Evolutionary conservation across 2,797 vertebrate genomes (phyloP).

Genomic region (Clarias laeviceps): DNA sequence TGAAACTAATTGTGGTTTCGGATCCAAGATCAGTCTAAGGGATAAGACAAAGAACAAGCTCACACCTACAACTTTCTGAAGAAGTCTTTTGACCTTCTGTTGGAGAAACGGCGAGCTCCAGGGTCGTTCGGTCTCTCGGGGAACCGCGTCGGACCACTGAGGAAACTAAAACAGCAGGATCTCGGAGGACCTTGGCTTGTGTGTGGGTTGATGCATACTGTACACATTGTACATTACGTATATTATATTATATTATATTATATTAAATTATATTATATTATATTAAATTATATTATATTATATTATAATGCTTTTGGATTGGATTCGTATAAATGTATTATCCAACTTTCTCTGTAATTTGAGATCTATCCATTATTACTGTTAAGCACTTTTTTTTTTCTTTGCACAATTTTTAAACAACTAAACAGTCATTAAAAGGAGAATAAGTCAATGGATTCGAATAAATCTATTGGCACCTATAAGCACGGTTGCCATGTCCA

Average conservation of each 20-base stretch:
- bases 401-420: neutral
- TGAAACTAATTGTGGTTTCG: neutral
- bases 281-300: no score
- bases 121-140: neutral
- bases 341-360: neutral
- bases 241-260: no score
- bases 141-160: neutral
- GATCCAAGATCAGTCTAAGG: neutral
- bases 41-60: neutral
- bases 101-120: neutral
- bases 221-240: neutral
- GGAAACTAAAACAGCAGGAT: neutral
- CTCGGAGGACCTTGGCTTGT: neutral
- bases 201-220: neutral
- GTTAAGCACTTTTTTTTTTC: no score
- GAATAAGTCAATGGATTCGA: neutral
- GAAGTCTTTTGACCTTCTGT: neutral
- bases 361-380: neutral
- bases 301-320: neutral
- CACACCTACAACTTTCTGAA: neutral
- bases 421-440: neutral
- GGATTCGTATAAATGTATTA: neutral
- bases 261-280: no score
- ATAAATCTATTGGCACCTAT: neutral
- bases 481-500: neutral